Conservation (phyloP, 2,888 invertebrate genomes). For the Hemicrepidius hirtus region DNA sequence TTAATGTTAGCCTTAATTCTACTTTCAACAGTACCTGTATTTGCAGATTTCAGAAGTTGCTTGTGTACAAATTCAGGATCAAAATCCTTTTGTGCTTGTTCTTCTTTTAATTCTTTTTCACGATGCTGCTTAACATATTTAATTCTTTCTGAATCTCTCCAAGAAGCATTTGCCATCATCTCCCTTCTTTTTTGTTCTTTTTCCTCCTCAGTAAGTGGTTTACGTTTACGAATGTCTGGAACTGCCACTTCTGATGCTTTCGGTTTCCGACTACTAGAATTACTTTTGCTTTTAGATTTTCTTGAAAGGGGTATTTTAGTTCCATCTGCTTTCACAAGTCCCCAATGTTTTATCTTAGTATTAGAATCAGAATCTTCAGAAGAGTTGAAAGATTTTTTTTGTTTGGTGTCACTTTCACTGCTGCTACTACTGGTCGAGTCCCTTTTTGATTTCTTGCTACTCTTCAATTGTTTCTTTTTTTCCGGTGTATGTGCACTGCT, state of each 20-base stretch:
- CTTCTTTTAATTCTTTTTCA: constrained; percentile 74
- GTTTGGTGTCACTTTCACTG: constrained; percentile 7
- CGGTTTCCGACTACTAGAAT: constrained; percentile 40
- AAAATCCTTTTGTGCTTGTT: constrained; percentile 71
- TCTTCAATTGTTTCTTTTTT: constrained; percentile 32
- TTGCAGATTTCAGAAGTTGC: constrained; percentile 79
- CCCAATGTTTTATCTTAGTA: constrained; percentile 64
- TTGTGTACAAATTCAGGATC: constrained; percentile 76
- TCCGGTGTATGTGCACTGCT: constrained; percentile 2
- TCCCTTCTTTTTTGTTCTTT: constrained; percentile 82
- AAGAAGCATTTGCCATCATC: constrained; percentile 89
- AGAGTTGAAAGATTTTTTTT: constrained; percentile 32
- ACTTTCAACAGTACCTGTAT: constrained; percentile 84
- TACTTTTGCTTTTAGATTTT: constrained; percentile 11
- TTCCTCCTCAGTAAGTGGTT: constrained; percentile 77
- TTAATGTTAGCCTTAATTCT: constrained; percentile 92
- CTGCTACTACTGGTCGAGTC: constrained; percentile 13
- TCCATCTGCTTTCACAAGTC: constrained; percentile 70
- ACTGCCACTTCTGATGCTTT: constrained; percentile 48
- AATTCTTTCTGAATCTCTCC: constrained; percentile 80
- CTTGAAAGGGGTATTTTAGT: constrained; percentile 61
- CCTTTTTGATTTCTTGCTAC: constrained; percentile 34
- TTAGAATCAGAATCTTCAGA: constrained; percentile 50
- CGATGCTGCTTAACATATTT: constrained; percentile 79
- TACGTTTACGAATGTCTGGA: constrained; percentile 42